Evolutionary conservation across 2,888 invertebrate genomes (phyloP).

Genomic region (Chesias legatella): DNA sequence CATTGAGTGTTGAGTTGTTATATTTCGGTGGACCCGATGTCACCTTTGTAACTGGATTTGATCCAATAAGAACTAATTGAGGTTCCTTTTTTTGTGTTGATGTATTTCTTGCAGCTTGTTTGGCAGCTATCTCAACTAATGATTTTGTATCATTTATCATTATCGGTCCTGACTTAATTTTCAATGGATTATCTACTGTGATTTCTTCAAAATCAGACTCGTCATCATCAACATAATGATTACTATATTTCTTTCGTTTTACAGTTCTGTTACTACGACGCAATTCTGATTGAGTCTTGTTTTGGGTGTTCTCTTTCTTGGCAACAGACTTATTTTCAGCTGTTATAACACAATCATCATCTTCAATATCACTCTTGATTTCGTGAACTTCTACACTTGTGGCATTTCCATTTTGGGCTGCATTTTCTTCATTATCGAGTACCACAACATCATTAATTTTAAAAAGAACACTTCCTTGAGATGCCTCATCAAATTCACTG

Average conservation of each 20-base stretch:
- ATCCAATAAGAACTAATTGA: slow-evolving; percentile 89
- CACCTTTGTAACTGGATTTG: slow-evolving; percentile 83
- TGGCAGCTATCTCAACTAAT: slow-evolving; percentile 85
- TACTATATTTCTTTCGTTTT: slow-evolving; percentile 79
- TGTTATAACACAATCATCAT: slow-evolving; percentile 47
- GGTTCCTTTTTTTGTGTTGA: slow-evolving; percentile 83
- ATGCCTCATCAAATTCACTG: slow-evolving; percentile 51
- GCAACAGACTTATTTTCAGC: slow-evolving; percentile 30
- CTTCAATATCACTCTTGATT: slow-evolving; percentile 74
- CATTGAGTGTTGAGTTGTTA: slow-evolving; percentile 32
- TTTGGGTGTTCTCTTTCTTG: not conserved
- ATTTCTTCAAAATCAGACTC: slow-evolving; percentile 85
- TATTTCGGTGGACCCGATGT: slow-evolving; percentile 77
- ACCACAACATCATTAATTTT: slow-evolving; percentile 46
- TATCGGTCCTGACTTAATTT: slow-evolving; percentile 62
- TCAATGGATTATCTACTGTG: slow-evolving; percentile 78
- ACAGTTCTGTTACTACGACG: slow-evolving; percentile 62
- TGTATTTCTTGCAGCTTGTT: slow-evolving; percentile 49
- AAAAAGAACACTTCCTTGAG: slow-evolving; percentile 40
- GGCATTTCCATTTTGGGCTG: slow-evolving; percentile 45
- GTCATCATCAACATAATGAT: slow-evolving; percentile 75
- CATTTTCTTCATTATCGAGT: slow-evolving; percentile 43
- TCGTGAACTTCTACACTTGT: slow-evolving; percentile 61
- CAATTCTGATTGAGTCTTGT: slow-evolving; percentile 38
- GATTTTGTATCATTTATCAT: slow-evolving; percentile 87